Evolutionary conservation across 2,113 vertebrate species (phyloP).

Genomic region (Columba livia): DNA sequence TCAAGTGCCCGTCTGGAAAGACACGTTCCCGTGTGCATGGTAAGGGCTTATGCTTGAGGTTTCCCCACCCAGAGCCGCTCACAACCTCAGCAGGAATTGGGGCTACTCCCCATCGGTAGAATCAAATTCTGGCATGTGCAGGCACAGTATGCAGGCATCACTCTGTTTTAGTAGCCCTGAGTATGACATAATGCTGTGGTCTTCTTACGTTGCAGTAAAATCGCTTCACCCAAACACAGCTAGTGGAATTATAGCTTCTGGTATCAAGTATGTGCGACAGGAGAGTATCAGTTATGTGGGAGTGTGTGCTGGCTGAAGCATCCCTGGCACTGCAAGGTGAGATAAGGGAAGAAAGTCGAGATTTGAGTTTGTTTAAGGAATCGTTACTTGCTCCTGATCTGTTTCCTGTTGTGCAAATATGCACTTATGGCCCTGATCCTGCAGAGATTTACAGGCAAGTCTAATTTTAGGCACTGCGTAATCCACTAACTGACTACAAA

Average conservation of each 20-base stretch:
- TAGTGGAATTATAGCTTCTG: background rate
- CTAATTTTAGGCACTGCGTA: background rate
- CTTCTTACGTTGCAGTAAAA: background rate
- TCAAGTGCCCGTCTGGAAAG: background rate
- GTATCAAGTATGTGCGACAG: background rate
- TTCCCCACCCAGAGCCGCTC: background rate
- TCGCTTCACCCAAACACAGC: background rate
- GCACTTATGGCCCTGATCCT: background rate
- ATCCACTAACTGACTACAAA: background rate
- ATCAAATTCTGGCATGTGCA: fast-evolving
- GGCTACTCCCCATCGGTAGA: background rate
- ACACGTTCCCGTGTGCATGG: background rate
- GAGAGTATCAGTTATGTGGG: background rate
- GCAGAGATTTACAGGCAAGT: background rate
- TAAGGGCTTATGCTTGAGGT: background rate
- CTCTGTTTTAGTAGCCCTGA: fast-evolving
- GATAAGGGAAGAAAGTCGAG: fast-evolving
- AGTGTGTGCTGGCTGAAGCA: background rate
- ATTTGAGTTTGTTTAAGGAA: background rate
- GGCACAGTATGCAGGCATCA: background rate
- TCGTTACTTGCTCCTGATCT: background rate
- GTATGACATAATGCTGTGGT: background rate
- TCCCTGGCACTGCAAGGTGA: background rate
- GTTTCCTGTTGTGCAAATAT: background rate
- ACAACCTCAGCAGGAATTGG: background rate